Conservation (phyloP, 2,797 vertebrate genomes). For the Sebastes kiyomatsui region DNA sequence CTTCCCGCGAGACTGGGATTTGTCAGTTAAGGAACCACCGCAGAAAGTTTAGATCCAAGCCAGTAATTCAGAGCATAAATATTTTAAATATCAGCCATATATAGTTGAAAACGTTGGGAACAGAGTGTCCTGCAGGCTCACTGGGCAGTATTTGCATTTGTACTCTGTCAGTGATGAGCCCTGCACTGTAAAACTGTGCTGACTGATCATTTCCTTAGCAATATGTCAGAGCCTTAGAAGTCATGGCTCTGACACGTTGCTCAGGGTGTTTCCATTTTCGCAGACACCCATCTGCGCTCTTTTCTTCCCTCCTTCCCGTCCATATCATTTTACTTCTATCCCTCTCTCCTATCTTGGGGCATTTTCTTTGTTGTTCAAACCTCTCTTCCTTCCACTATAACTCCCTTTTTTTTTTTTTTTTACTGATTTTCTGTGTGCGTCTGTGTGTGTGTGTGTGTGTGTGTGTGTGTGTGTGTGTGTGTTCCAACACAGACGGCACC, state of each 20-base stretch:
- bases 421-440: slow-evolving; percentile 14
- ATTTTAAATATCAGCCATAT: slow-evolving; percentile 5
- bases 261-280: slow-evolving; percentile 67
- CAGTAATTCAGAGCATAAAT: slow-evolving; percentile 3
- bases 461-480: slow-evolving; percentile 16
- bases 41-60: slow-evolving; percentile 7
- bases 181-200: slow-evolving; percentile 58
- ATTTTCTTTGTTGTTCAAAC: slow-evolving; percentile 63
- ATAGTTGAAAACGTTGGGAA: slow-evolving; percentile 21
- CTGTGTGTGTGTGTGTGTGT: slow-evolving; percentile 11
- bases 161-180: slow-evolving; percentile 48
- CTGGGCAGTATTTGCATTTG: slow-evolving; percentile 56
- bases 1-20: no score
- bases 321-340: slow-evolving; percentile 33
- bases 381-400: slow-evolving; percentile 16
- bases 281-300: slow-evolving; percentile 54
- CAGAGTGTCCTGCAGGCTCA: slow-evolving; percentile 40
- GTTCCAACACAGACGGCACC: slow-evolving; percentile 50
- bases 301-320: slow-evolving; percentile 34
- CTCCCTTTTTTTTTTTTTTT: background rate
- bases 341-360: slow-evolving; percentile 58
- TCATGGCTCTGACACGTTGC: slow-evolving; percentile 59
- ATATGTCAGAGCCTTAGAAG: slow-evolving; percentile 65
- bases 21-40: background rate
- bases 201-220: slow-evolving; percentile 70